These are phyloP conservation scores for Limnothrissa miodon DNA, from an alignment of 2,113 vertebrate species.

Conservation along the genomic window DNA sequence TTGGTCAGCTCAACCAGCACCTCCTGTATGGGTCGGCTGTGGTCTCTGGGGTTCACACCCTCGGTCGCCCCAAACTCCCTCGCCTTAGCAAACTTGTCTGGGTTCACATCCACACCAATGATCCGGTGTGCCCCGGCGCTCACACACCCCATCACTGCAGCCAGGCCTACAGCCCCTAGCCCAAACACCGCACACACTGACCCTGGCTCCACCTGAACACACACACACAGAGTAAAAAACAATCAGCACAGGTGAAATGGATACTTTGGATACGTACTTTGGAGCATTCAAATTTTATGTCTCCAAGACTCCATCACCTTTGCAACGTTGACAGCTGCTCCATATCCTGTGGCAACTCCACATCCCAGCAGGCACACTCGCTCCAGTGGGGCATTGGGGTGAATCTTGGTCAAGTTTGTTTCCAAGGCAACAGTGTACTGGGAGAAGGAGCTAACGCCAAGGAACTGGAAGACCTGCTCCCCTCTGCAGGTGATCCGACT, in stretches of 20 bases:
- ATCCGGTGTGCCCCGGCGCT: constrained; percentile 72
- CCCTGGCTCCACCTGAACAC: constrained; percentile 75
- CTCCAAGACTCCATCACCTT: constrained; percentile 47
- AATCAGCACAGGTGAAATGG: not conserved
- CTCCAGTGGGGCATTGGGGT: constrained; percentile 52
- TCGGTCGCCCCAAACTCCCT: constrained; percentile 77
- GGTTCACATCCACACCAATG: constrained; percentile 79
- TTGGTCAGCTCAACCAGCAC: constrained; percentile 73
- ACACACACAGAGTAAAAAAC: not conserved
- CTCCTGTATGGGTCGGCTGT: constrained; percentile 71
- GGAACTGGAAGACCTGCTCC: constrained; percentile 57
- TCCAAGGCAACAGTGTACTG: constrained; percentile 63
- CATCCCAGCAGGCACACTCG: constrained; percentile 63
- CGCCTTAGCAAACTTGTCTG: constrained; percentile 73
- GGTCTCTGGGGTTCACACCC: constrained; percentile 76
- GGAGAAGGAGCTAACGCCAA: constrained; percentile 59
- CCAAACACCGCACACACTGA: constrained; percentile 82
- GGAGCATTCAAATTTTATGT: not conserved
- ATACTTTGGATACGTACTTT: not conserved
- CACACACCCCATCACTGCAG: constrained; percentile 77
- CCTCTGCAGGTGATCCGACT: constrained; percentile 67
- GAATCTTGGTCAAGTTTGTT: constrained; percentile 54
- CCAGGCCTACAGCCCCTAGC: constrained; percentile 80
- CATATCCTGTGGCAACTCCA: constrained; percentile 63
- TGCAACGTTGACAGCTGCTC: constrained; percentile 59